Conservation (phyloP, 1,140 invertebrate genomes). For the Drosophila pallidifrons region DNA sequence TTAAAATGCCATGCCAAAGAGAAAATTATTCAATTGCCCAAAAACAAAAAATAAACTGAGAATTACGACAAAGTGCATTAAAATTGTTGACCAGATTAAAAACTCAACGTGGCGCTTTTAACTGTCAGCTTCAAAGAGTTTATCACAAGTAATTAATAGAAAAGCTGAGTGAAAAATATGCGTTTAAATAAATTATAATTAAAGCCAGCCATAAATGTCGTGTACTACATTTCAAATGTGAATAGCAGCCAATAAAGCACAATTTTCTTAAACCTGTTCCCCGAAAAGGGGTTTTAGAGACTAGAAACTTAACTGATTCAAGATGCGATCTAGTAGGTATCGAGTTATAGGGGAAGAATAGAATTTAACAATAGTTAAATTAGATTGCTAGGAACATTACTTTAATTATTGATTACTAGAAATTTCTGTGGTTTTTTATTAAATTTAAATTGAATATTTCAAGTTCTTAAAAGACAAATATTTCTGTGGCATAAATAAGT, state of each 20-base stretch:
- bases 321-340: too few relatives aligned
- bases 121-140: neutral
- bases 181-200: slow-evolving; percentile 3
- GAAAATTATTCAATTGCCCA: slow-evolving; percentile 74
- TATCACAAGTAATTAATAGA: neutral
- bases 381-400: too few relatives aligned
- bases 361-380: too few relatives aligned
- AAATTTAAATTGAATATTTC: too few relatives aligned
- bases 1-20: slow-evolving; percentile 53
- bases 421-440: too few relatives aligned
- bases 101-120: neutral
- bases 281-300: neutral
- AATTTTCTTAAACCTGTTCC: neutral
- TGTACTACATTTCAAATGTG: neutral
- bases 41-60: slow-evolving; percentile 48
- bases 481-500: too few relatives aligned
- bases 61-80: slow-evolving; percentile 6
- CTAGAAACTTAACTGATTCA: neutral
- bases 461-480: too few relatives aligned
- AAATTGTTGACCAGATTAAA: slow-evolving; percentile 8
- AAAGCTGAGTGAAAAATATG: neutral
- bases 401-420: too few relatives aligned
- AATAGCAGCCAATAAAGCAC: neutral
- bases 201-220: slow-evolving; percentile 3
- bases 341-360: too few relatives aligned